phyloP scores from a whole-genome alignment of 2,113 vertebrate species.

The Mustela lutreola region DNA sequence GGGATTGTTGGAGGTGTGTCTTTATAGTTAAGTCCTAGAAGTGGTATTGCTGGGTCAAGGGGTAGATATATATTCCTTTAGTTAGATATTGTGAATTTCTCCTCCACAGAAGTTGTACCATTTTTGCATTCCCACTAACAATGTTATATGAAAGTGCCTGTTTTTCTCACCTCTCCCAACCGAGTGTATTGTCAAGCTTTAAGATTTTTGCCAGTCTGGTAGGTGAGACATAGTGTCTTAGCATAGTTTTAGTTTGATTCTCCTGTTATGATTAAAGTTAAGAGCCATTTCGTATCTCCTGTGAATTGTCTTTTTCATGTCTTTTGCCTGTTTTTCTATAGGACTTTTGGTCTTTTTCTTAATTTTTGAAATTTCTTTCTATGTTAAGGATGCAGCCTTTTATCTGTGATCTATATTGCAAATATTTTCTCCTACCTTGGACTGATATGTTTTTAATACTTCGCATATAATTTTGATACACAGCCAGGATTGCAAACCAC shows the following conservation, averaged over 20 bases:
- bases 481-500: slow-evolving; percentile 27
- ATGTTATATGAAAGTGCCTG: background rate
- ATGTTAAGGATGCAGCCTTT: background rate
- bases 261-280: background rate
- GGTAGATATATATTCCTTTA: background rate
- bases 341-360: slow-evolving; percentile 46
- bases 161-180: background rate
- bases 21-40: background rate
- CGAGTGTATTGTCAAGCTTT: background rate
- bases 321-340: slow-evolving; percentile 36
- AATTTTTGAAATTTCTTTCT: slow-evolving; percentile 20
- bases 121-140: background rate
- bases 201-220: background rate
- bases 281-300: background rate
- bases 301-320: background rate
- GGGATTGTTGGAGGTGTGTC: background rate
- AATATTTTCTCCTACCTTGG: slow-evolving; percentile 38
- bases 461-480: background rate
- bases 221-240: slow-evolving; percentile 14
- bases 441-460: slow-evolving; percentile 21
- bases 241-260: slow-evolving; percentile 27
- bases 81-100: background rate
- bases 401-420: background rate
- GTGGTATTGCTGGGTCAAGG: background rate
- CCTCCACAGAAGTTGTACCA: background rate